Base-by-base conservation (phyloP, 2,888 invertebrate species). In the Standfussiana lucernea region DNA sequence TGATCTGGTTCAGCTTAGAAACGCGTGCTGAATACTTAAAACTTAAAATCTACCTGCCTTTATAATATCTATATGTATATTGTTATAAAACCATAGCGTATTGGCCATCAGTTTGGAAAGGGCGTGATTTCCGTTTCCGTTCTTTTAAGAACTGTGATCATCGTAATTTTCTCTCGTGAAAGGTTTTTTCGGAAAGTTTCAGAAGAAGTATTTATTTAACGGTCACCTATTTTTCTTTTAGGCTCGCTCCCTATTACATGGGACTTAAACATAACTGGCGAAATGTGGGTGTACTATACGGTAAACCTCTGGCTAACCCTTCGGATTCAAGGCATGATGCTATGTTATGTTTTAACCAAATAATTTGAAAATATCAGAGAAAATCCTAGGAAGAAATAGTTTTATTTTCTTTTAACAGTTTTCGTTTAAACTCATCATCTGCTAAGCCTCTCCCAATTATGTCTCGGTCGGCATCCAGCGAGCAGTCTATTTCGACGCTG, bases 1-100 rank as follows among this genome's bases (percentile, higher is more conserved):
- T 84, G 80, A 81, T 79, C 80, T 84, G 35, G 24, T 59, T 68
- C 80, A 64, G 37, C 35, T 35, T 15, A 37, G 35, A 21, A 2
- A 59, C 84, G 80, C 35, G 80, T 21, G 2, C 0, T 4, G 84
- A 79, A 79, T 81, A 68, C 37, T 64, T 37, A 37, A 72, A 37
- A 61, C 32, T 50, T 21, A 3, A 45, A 15, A 18, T 40, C 15
- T 47, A 37, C 5, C 15, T 8, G n/a, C n/a, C n/a, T n/a, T n/a
- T n/a, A n/a, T n/a, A n/a, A n/a, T n/a, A n/a, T 15, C 24, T 47
- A 40, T 0, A 37, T 45, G 28, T 0, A 47, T 37, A 32, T 50
- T 35, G 28, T 40, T 47, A 40, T n/a, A 5, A 18, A 45, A 5
- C 8, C 28, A 37, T 11, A 15, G 10, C 8, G 21, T 21, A 28